These are phyloP conservation scores for Drosophila orosa DNA, from an alignment of 1,140 invertebrate genomes.

Conservation along the genomic window DNA sequence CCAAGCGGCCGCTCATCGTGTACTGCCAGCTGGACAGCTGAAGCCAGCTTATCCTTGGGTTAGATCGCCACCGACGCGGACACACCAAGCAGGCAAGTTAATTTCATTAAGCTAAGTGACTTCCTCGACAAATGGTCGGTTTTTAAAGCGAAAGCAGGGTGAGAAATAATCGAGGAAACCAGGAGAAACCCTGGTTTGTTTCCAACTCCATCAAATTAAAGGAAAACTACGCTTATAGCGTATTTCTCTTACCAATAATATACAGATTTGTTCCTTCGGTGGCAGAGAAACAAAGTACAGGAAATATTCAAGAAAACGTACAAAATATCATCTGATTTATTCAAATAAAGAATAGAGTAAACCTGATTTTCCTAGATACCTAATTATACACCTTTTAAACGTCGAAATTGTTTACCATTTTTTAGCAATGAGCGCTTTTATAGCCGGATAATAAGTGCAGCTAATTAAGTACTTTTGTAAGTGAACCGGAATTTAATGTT, in stretches of 20 bases:
- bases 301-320: not conserved
- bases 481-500: conserved; percentile 5
- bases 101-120: conserved; percentile 34
- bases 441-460: not conserved
- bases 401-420: not conserved
- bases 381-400: not conserved
- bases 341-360: not conserved
- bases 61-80: conserved; percentile 3
- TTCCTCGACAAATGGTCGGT: not conserved
- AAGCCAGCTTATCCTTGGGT: conserved; percentile 1
- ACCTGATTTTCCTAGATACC: not conserved
- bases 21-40: conserved; percentile 6
- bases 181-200: not conserved
- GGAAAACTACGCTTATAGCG: too few relatives aligned
- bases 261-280: not conserved
- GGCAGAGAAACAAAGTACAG: not conserved
- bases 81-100: not conserved
- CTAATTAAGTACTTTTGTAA: conserved; percentile 8
- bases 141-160: not conserved
- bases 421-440: not conserved
- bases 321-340: not conserved
- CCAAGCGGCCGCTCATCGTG: conserved; percentile 50
- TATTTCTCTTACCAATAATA: not conserved
- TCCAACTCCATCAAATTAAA: not conserved
- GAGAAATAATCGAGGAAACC: not conserved